Evolutionary conservation across 2,888 invertebrate species (phyloP).

Genomic region (Poecilobothrus nobilitatus): DNA sequence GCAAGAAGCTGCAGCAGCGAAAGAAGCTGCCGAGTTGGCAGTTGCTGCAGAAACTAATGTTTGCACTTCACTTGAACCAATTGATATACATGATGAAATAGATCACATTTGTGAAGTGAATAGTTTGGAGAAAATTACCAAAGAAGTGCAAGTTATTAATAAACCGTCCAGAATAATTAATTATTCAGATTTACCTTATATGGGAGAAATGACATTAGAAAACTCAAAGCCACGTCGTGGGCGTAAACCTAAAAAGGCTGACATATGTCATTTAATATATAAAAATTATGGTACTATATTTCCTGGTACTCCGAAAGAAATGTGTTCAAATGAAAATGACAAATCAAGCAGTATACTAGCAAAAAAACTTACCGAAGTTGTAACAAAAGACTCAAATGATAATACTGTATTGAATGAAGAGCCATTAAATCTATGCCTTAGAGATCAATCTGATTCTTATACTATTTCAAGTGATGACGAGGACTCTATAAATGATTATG

Average conservation of each 20-base stretch:
- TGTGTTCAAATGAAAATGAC: not conserved
- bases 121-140: conserved; percentile 16
- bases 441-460: conserved; percentile 50
- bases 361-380: conserved; percentile 43
- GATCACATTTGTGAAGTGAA: conserved; percentile 34
- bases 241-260: conserved; percentile 83
- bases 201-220: conserved; percentile 86
- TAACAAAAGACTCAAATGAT: conserved; percentile 40
- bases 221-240: conserved; percentile 80
- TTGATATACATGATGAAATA: conserved; percentile 36
- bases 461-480: conserved; percentile 39
- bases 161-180: conserved; percentile 48
- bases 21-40: conserved; percentile 18
- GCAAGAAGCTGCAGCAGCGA: conserved; percentile 45
- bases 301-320: conserved; percentile 59
- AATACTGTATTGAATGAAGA: conserved; percentile 47
- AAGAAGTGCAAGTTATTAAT: conserved; percentile 21
- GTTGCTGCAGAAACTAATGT: conserved; percentile 25
- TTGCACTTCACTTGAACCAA: conserved; percentile 19
- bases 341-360: conserved; percentile 59
- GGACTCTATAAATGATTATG: conserved; percentile 23
- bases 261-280: conserved; percentile 83
- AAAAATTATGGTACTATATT: conserved; percentile 85
- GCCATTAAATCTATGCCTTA: conserved; percentile 73
- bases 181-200: conserved; percentile 78